Evolutionary conservation across 2,888 invertebrate genomes (phyloP).

Genomic region (Lepidochrysops patricia): DNA sequence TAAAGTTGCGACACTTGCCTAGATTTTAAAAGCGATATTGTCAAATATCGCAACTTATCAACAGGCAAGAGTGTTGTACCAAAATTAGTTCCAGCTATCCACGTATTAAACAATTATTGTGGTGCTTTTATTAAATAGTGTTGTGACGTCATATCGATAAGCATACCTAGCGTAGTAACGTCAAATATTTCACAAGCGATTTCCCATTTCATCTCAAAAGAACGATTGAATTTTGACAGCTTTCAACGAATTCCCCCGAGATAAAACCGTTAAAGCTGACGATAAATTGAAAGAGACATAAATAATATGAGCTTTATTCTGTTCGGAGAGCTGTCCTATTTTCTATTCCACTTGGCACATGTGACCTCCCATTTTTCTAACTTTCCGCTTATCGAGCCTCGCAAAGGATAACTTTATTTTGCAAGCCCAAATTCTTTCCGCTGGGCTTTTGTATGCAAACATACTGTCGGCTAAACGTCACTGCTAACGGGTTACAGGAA

Average conservation of each 20-base stretch:
- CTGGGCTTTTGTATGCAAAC: conserved; percentile 26
- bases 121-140: background rate
- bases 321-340: conserved; percentile 13
- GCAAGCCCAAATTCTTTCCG: conserved; percentile 24
- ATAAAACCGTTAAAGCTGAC: conserved; percentile 6
- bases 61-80: too few species aligned
- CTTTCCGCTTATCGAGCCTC: conserved; percentile 16
- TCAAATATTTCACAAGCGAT: background rate
- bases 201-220: background rate
- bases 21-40: too few species aligned
- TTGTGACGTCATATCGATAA: background rate
- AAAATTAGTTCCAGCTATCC: too few species aligned
- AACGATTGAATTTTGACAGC: conserved; percentile 7
- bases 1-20: too few species aligned
- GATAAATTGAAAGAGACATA: conserved; percentile 14
- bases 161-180: background rate
- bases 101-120: too few species aligned
- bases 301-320: conserved; percentile 11
- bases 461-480: conserved; percentile 18
- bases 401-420: conserved; percentile 26
- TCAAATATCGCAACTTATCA: too few species aligned
- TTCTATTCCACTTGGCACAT: conserved; percentile 17
- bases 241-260: conserved; percentile 6
- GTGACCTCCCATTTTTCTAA: conserved; percentile 15
- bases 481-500: conserved; percentile 19